A percentile compares a stretch with the other conserved stretches of the same genome.
Conservation (phyloP, 2,113 vertebrate species). For the Rallus limicola region DNA sequence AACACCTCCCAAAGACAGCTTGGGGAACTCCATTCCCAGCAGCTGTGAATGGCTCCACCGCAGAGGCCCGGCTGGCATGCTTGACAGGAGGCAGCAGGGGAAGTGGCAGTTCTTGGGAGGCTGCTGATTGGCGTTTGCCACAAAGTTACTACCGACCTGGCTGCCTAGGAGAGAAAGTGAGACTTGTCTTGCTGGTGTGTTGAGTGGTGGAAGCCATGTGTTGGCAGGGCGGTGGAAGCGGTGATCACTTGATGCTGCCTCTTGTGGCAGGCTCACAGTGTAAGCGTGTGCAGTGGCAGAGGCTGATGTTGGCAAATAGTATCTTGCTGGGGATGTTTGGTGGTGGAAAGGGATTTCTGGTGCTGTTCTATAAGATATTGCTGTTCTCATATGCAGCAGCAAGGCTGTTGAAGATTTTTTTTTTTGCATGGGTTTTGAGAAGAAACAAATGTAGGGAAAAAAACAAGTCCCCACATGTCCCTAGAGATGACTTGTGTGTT, state of each 20-base stretch:
- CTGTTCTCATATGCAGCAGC: background rate
- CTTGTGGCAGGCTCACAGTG: background rate
- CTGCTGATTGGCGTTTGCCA: background rate
- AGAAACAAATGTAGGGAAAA: background rate
- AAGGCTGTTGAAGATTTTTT: background rate
- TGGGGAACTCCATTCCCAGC: background rate
- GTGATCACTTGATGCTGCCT: background rate
- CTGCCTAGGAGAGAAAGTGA: background rate
- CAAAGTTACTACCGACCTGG: background rate
- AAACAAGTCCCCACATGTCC: background rate
- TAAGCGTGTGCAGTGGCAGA: background rate
- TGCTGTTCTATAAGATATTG: background rate
- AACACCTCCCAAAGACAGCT: background rate
- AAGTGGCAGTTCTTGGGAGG: background rate
- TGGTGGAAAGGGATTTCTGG: background rate
- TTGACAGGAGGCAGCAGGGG: background rate
- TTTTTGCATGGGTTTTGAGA: background rate
- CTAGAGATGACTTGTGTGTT: accelerated
- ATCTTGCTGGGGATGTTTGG: accelerated
- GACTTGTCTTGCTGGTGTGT: background rate
- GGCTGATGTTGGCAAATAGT: background rate
- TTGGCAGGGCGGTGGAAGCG: background rate
- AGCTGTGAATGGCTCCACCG: background rate
- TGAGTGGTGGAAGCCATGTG: background rate
- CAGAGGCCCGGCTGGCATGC: background rate